Conservation (phyloP, 2,113 vertebrate genomes). For the human (Homo sapiens) region GRCh38 chr13:34538501-34539000, state of each 20-base stretch:
- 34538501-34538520: neutral
- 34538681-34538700: neutral
- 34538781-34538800: neutral
- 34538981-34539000: neutral
- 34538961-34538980: slow-evolving; percentile 3
- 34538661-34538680: neutral
- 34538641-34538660: neutral
- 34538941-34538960: neutral
- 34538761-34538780: neutral
- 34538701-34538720: neutral
- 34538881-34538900: neutral
- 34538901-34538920: neutral
- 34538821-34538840: neutral
- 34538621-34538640: neutral
- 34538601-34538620: neutral
- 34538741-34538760: neutral
- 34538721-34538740: neutral
- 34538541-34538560: neutral
- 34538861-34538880: neutral
- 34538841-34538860: neutral
- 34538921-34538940: neutral
- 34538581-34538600: neutral
- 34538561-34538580: neutral
- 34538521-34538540: neutral
- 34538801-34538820: neutral